Percentiles rank a stretch among this genome's conserved stretches.
Evolutionary conservation across 2,888 invertebrate species (phyloP).

Genomic region (Dynastes hyllus): DNA sequence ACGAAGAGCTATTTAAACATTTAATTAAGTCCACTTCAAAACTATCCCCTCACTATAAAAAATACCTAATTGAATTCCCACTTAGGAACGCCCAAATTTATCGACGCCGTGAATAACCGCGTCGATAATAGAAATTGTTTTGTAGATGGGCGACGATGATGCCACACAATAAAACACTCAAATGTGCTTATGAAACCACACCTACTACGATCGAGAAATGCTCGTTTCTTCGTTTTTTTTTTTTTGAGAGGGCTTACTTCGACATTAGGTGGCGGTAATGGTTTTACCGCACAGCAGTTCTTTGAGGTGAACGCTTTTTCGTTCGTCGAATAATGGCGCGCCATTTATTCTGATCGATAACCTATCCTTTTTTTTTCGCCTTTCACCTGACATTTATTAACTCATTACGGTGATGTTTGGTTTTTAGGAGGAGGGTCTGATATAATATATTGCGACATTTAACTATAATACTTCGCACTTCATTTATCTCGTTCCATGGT

Average conservation of each 20-base stretch:
- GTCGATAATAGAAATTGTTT: conserved; percentile 10
- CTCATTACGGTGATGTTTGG: conserved; percentile 10
- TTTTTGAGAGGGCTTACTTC: conserved; percentile 5
- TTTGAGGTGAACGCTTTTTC: conserved; percentile 7
- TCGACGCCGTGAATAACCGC: not conserved
- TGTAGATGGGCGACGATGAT: not conserved
- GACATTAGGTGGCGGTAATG: conserved; percentile 10
- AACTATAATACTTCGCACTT: conserved; percentile 2
- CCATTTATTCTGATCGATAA: conserved; percentile 14
- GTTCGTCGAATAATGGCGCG: not conserved
- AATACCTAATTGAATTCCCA: too few species aligned
- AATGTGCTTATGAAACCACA: conserved; percentile 1
- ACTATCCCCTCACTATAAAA: too few species aligned
- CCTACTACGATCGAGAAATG: not conserved
- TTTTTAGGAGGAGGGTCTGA: not conserved
- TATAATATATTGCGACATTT: not conserved
- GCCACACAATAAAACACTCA: not conserved
- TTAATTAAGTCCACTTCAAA: too few species aligned
- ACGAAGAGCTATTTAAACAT: too few species aligned
- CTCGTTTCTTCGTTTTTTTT: not conserved
- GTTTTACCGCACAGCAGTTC: conserved; percentile 6
- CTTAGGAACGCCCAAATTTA: too few species aligned
- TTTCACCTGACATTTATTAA: conserved; percentile 21
- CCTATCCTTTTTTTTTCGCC: conserved; percentile 1
- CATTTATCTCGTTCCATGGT: conserved; percentile 1